Conservation (phyloP, 2,113 vertebrate genomes). For the Jacana jacana region DNA sequence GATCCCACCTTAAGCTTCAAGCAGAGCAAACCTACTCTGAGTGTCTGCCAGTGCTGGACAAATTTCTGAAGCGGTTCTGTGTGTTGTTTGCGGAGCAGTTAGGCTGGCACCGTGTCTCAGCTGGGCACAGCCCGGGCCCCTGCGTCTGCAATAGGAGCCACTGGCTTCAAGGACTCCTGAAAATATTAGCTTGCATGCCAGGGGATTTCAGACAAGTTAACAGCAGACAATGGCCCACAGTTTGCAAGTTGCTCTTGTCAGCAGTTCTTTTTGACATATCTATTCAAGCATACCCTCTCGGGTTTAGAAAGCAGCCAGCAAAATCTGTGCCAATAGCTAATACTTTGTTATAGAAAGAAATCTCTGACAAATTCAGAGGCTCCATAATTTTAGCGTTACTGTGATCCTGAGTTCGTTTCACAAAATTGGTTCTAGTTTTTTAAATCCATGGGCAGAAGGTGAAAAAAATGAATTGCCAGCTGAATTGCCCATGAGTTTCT, state of each 20-base stretch:
- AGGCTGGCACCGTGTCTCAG: not conserved
- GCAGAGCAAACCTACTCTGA: not conserved
- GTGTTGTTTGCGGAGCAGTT: not conserved
- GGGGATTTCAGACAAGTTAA: constrained; percentile 42
- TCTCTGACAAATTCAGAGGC: not conserved
- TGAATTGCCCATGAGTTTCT: not conserved
- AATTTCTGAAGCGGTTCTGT: not conserved
- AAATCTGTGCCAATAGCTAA: constrained; percentile 30
- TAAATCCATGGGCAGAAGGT: not conserved
- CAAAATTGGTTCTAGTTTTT: not conserved
- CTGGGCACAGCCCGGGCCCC: not conserved
- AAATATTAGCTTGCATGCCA: constrained; percentile 12
- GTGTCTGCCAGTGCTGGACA: not conserved
- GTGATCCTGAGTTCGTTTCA: not conserved
- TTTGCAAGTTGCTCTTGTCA: constrained; percentile 60
- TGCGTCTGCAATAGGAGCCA: not conserved
- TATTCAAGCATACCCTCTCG: constrained; percentile 47
- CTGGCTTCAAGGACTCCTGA: not conserved
- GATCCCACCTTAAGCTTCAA: not conserved
- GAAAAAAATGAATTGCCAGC: not conserved
- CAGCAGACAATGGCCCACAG: constrained; percentile 49
- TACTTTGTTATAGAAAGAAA: constrained; percentile 37
- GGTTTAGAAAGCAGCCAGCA: constrained; percentile 20
- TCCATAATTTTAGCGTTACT: not conserved
- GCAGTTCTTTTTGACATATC: constrained; percentile 59